A percentile compares a stretch with the other conserved stretches of the same genome.
Conservation (phyloP, 2,888 invertebrate species). For the Drosophila buzzatii region DNA sequence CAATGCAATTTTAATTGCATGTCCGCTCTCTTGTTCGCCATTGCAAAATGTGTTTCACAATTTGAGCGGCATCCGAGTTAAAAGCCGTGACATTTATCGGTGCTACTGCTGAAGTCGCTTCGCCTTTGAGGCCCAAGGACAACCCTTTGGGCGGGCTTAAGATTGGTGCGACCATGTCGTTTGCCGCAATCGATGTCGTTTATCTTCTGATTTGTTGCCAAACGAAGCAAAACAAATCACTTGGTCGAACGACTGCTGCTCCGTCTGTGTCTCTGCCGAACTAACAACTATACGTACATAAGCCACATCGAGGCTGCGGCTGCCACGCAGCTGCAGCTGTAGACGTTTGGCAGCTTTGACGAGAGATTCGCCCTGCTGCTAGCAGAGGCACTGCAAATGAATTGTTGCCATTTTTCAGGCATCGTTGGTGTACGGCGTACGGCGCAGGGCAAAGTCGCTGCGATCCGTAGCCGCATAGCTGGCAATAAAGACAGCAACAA, state of each 20-base stretch:
- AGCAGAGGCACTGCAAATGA: constrained; percentile 63
- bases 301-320: constrained; percentile 25
- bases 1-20: constrained; percentile 69
- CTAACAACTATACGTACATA: constrained; percentile 59
- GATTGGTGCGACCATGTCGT: constrained; percentile 61
- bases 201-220: constrained; percentile 79
- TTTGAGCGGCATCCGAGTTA: constrained; percentile 27
- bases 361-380: constrained; percentile 23
- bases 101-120: constrained; percentile 24
- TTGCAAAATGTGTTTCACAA: constrained; percentile 38
- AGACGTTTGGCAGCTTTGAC: constrained; percentile 8
- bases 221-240: constrained; percentile 78
- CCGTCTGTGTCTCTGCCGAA: constrained; percentile 25
- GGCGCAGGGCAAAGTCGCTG: constrained; percentile 34
- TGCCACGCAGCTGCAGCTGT: constrained; percentile 46
- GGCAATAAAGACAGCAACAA: constrained; percentile 67
- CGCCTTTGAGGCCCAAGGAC: constrained; percentile 18
- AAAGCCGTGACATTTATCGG: constrained; percentile 51
- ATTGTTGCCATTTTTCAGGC: constrained; percentile 76
- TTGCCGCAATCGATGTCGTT: constrained; percentile 77
- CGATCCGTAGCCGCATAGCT: constrained; percentile 39
- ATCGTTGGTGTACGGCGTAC: constrained; percentile 53
- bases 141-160: constrained; percentile 40
- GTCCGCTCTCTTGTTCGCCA: constrained; percentile 29
- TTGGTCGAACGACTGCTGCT: constrained; percentile 65